Evolutionary conservation across 2,113 vertebrate species (phyloP).

Genomic region (Mionectes macconnelli): DNA sequence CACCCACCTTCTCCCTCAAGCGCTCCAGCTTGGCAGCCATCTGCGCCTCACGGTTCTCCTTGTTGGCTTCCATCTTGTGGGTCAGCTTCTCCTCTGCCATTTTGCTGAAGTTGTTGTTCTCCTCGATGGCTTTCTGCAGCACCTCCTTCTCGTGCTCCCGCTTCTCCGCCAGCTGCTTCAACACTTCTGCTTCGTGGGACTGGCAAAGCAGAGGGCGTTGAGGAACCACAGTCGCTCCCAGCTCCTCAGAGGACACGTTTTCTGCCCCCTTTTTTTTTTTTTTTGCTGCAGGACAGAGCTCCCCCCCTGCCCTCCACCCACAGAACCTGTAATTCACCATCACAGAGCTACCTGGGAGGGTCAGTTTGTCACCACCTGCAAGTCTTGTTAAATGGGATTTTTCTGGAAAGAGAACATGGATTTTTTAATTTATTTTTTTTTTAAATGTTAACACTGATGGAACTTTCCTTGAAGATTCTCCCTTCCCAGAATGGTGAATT

Average conservation of each 20-base stretch:
- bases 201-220: constrained; percentile 38
- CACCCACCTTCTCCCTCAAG: constrained; percentile 91
- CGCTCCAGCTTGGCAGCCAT: constrained; percentile 93
- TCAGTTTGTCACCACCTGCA: background rate
- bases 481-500: background rate
- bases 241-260: accelerated
- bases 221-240: background rate
- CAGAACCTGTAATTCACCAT: background rate
- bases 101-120: constrained; percentile 94
- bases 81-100: constrained; percentile 92
- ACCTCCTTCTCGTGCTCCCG: constrained; percentile 95
- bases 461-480: background rate
- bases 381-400: background rate
- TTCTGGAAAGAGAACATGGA: accelerated
- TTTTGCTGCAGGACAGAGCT: background rate
- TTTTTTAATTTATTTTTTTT: background rate
- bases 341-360: no score
- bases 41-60: constrained; percentile 91
- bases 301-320: no score
- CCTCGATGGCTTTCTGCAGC: constrained; percentile 91
- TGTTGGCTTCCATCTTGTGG: constrained; percentile 95
- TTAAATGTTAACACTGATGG: accelerated
- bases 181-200: constrained; percentile 90
- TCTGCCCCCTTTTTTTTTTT: no score
- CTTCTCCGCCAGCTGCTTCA: constrained; percentile 94